Evolutionary conservation across 2,797 vertebrate genomes (phyloP).

Genomic region (Phalanger gymnotis): DNA sequence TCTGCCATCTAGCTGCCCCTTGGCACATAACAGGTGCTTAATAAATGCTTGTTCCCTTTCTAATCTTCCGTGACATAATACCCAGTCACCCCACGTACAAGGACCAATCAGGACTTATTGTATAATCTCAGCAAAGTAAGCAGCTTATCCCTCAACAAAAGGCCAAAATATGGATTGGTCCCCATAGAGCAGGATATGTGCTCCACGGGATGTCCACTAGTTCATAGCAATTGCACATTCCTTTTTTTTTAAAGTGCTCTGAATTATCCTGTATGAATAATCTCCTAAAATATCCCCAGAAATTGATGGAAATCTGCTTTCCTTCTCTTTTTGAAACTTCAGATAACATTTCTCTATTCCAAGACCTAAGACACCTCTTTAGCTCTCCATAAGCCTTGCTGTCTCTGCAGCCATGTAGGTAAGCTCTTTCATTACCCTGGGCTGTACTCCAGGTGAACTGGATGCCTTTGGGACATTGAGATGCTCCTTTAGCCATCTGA

Average conservation of each 20-base stretch:
- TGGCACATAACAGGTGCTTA: not conserved
- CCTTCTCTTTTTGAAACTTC: not conserved
- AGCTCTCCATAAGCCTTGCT: not conserved
- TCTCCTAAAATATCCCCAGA: not conserved
- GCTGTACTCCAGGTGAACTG: not conserved
- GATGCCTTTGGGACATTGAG: not conserved
- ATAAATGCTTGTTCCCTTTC: not conserved
- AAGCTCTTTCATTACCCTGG: not conserved
- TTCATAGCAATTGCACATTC: not conserved
- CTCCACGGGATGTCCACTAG: not conserved
- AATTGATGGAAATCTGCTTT: not conserved
- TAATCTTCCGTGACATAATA: not conserved
- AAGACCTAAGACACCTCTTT: not conserved
- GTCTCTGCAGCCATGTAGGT: not conserved
- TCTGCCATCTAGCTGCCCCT: not conserved
- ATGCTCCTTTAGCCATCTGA: not conserved
- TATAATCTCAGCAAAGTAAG: not conserved
- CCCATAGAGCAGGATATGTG: not conserved
- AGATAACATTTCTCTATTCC: not conserved
- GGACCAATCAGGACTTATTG: not conserved
- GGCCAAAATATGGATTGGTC: not conserved
- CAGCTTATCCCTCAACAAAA: not conserved
- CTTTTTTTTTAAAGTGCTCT: not conserved
- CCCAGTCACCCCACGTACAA: not conserved
- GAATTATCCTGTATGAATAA: not conserved